phyloP scores from a whole-genome alignment of 2,888 invertebrate genomes.

The Geotrupes spiniger region DNA sequence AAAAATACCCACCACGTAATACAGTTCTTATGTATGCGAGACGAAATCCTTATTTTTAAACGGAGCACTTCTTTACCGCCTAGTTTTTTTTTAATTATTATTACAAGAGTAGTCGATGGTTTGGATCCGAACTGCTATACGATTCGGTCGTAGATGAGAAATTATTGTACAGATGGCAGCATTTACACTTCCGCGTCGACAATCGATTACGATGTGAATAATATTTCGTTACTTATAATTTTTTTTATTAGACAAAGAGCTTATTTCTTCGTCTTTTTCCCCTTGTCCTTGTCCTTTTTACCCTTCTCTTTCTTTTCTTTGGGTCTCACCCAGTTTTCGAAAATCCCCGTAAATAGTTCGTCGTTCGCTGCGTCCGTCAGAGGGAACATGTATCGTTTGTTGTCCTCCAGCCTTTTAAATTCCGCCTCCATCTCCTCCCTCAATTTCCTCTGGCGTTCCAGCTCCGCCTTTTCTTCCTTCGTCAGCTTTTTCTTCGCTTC shows the following conservation, averaged over 20 bases:
- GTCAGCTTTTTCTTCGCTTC: conserved; percentile 30
- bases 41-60: conserved; percentile 13
- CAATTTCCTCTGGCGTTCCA: conserved; percentile 35
- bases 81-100: too few species aligned
- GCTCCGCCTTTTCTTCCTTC: conserved; percentile 37
- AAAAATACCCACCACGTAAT: not conserved
- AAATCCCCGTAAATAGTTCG: conserved; percentile 41
- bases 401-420: conserved; percentile 34
- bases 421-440: conserved; percentile 35
- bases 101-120: too few species aligned
- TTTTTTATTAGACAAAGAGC: not conserved
- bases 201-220: too few species aligned
- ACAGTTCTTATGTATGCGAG: conserved; percentile 7
- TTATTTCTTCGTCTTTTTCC: conserved; percentile 14
- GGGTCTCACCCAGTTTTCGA: conserved; percentile 40
- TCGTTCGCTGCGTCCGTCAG: conserved; percentile 43
- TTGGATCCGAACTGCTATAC: too few species aligned
- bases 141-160: too few species aligned
- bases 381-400: conserved; percentile 44
- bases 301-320: conserved; percentile 14
- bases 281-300: conserved; percentile 17
- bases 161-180: too few species aligned
- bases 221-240: too few species aligned
- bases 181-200: too few species aligned
- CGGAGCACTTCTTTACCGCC: conserved; percentile 1